Evolutionary conservation across 1,140 invertebrate species (phyloP), one percentile per base, ranked within the genome.

Genomic region (Aleiodes sp.): DNA sequence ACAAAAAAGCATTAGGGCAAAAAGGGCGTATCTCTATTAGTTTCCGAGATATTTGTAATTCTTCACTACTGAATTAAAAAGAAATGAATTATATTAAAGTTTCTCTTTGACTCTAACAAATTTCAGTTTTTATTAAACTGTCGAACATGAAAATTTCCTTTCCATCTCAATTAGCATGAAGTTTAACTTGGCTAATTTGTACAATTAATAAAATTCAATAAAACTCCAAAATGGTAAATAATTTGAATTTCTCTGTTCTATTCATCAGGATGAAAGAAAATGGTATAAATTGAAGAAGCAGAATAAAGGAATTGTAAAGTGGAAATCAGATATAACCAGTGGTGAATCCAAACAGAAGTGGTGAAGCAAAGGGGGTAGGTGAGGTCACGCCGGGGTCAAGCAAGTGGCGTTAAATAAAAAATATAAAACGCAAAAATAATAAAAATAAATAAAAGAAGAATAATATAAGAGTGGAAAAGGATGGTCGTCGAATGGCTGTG

Each of bases 401-500:
- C 31, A 39, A n/a, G 41, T 64, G 60, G 52, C 62, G 24, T 29
- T 24, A 21, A 16, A 65, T 14, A 65, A 65, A 52, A n/a, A 52
- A 33, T 29, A 35, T 8, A 16, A 68, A 24, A 41, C n/a, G 28
- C 4, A 46, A 28, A 41, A 9, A 66, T 56, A 39, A 21, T 14
- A 19, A 31, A 63, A n/a, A 29, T n/a, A 2, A 56, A 41, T n/a
- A 46, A 33, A 16, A 24, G n/a, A n/a, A 35, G 35, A 70, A 52
- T 56, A 66, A 24, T 28, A 21, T 66, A 31, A 65, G 33, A 43
- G 56, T 63, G 56, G 68, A 33, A 66, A 78, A 77, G 75, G 63
- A 86, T 86, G 84, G 84, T 86, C 19, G 84, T 86, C 67, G 84
- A 86, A 74, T 86, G 84, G 84, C 73, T 86, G 46, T 86, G 84